Evolutionary conservation across 1,140 invertebrate species (phyloP).

Genomic region (Caenorhabditis brenneri): DNA sequence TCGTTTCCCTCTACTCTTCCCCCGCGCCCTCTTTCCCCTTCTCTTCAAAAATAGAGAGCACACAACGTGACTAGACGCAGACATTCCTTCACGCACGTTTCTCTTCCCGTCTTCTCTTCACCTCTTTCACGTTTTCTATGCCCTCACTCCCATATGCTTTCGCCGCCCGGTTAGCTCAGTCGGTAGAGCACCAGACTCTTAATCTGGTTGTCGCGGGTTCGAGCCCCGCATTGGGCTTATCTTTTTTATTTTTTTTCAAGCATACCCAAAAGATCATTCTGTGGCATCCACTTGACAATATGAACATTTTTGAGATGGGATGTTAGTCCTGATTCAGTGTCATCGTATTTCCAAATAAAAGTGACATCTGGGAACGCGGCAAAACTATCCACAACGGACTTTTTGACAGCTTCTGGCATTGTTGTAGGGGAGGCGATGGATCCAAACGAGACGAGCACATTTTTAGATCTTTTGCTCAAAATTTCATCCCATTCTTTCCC

Average conservation of each 20-base stretch:
- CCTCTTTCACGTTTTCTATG: neutral
- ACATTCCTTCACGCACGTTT: neutral
- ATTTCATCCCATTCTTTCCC: constrained; percentile 51
- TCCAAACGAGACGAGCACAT: constrained; percentile 53
- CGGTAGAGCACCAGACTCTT: constrained; percentile 43
- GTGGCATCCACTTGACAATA: constrained; percentile 54
- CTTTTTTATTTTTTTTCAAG: neutral
- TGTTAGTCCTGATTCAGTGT: constrained; percentile 48
- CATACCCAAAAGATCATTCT: constrained; percentile 56
- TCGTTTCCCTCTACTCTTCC: too few relatives aligned
- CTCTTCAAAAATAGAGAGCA: too few relatives aligned
- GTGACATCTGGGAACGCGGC: constrained; percentile 52
- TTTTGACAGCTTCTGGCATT: constrained; percentile 51
- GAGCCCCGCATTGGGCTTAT: constrained; percentile 69
- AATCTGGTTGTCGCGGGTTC: constrained; percentile 67
- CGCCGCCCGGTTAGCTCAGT: constrained; percentile 27
- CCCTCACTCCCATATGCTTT: neutral
- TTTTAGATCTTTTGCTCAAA: constrained; percentile 35
- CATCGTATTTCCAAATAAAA: constrained; percentile 59
- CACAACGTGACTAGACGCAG: neutral
- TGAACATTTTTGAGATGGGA: constrained; percentile 44
- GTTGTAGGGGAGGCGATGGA: constrained; percentile 19
- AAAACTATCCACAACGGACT: constrained; percentile 33
- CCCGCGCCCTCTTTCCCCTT: too few relatives aligned
- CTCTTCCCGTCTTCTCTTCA: neutral